These are phyloP conservation scores for Sylvia borin DNA, from an alignment of 2,797 vertebrate genomes.

Conservation along the genomic window DNA sequence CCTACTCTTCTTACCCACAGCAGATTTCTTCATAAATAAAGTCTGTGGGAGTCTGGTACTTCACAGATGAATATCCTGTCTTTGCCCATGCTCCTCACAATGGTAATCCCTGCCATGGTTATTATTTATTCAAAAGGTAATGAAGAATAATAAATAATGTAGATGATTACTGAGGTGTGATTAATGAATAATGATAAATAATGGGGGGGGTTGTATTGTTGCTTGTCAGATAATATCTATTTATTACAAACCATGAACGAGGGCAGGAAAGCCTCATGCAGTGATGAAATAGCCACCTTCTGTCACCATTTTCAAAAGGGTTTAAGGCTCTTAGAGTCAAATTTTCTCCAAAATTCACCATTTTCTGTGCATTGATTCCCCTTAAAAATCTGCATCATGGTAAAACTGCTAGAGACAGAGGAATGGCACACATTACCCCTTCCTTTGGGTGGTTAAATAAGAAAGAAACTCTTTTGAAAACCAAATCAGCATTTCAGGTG, in stretches of 20 bases:
- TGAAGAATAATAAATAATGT: slow-evolving; percentile 17
- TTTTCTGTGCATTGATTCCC: not conserved
- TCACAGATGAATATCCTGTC: not conserved
- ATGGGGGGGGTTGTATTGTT: not conserved
- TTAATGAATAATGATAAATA: slow-evolving; percentile 39
- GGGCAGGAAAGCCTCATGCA: not conserved
- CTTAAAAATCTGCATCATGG: not conserved
- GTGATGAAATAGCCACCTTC: not conserved
- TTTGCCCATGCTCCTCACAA: not conserved
- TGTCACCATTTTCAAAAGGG: not conserved
- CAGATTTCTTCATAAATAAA: not conserved
- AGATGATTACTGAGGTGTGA: slow-evolving; percentile 4
- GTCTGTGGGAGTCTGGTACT: not conserved
- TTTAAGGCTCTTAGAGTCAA: not conserved
- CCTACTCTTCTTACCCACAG: not conserved
- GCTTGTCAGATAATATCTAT: not conserved
- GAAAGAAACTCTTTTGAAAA: not conserved
- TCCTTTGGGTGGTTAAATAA: not conserved
- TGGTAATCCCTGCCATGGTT: not conserved
- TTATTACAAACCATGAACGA: not conserved
- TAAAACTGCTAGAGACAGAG: not conserved
- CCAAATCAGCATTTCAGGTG: not conserved
- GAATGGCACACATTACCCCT: not conserved
- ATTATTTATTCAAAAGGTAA: slow-evolving; percentile 25
- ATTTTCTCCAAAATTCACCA: not conserved